Percentiles rank a stretch among this genome's conserved stretches.
These are phyloP conservation scores for Sphaerodactylus townsendi DNA, from an alignment of 2,113 vertebrate genomes.

Conservation along the genomic window DNA sequence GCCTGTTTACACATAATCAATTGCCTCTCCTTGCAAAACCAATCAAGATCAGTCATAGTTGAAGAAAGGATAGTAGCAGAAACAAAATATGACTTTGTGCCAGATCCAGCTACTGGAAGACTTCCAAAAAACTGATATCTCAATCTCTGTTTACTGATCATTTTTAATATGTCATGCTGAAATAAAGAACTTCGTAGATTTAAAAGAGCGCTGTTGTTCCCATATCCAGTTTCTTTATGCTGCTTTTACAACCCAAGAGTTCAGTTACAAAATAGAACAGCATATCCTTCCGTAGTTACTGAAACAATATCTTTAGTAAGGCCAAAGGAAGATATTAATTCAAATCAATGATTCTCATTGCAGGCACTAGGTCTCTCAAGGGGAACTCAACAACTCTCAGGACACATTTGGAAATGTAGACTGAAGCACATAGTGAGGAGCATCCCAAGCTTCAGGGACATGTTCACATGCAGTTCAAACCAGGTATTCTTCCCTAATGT, in stretches of 20 bases:
- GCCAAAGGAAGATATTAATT: not conserved
- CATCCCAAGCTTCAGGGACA: not conserved
- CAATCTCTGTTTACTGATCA: not conserved
- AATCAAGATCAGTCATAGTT: not conserved
- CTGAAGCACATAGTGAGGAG: not conserved
- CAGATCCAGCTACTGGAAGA: not conserved
- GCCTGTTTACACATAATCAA: not conserved
- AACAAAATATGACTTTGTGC: too few relatives aligned
- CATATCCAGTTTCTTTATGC: not conserved
- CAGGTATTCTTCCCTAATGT: not conserved
- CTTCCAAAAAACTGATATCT: not conserved
- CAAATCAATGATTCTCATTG: not conserved
- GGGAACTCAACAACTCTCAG: not conserved
- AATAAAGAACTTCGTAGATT: not conserved
- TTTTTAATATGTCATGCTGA: not conserved
- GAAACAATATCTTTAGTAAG: not conserved
- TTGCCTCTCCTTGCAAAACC: not conserved
- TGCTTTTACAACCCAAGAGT: not conserved
- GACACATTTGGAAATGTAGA: not conserved
- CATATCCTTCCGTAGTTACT: not conserved
- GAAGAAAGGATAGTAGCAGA: not conserved
- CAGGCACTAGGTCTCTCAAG: not conserved
- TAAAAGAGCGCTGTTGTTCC: not conserved
- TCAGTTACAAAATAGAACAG: not conserved
- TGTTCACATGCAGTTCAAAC: accelerated